Percentiles rank a stretch among this genome's conserved stretches.
Evolutionary conservation across 2,113 vertebrate species (phyloP).

Genomic region (Pygoscelis adeliae): DNA sequence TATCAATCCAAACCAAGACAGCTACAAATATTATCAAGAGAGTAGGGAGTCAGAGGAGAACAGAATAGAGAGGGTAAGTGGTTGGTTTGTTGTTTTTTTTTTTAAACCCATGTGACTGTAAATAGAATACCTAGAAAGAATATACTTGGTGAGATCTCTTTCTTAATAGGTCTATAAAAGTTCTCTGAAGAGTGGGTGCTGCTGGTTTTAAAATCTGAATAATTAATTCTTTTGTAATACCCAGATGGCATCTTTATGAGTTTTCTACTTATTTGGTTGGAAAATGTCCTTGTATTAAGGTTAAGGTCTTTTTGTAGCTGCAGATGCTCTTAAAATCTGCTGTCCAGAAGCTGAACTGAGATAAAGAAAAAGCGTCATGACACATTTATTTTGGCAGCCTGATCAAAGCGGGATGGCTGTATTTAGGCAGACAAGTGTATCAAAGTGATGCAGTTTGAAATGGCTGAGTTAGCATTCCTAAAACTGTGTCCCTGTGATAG

Average conservation of each 20-base stretch:
- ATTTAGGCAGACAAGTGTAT: conserved; percentile 26
- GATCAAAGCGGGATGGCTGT: neutral
- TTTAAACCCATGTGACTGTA: rapidly evolving
- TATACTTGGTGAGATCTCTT: neutral
- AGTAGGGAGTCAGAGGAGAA: neutral
- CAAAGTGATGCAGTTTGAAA: conserved; percentile 25
- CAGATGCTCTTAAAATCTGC: conserved; percentile 34
- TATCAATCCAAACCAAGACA: neutral
- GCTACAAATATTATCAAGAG: neutral
- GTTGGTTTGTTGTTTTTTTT: neutral
- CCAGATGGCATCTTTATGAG: neutral
- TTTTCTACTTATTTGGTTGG: neutral
- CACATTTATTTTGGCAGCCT: conserved; percentile 18
- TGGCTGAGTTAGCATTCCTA: conserved; percentile 5
- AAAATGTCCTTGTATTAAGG: neutral
- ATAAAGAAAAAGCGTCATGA: neutral
- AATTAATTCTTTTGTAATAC: neutral
- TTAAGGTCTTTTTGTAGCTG: conserved; percentile 6
- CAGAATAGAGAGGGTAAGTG: neutral
- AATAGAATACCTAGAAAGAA: neutral
- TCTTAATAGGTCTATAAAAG: neutral
- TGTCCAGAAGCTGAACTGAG: conserved; percentile 26
- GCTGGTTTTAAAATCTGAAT: neutral
- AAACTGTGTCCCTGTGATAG: neutral
- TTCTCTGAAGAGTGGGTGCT: neutral